phyloP scores from a whole-genome alignment of 2,888 invertebrate genomes.

The Xanthia icteritia region DNA sequence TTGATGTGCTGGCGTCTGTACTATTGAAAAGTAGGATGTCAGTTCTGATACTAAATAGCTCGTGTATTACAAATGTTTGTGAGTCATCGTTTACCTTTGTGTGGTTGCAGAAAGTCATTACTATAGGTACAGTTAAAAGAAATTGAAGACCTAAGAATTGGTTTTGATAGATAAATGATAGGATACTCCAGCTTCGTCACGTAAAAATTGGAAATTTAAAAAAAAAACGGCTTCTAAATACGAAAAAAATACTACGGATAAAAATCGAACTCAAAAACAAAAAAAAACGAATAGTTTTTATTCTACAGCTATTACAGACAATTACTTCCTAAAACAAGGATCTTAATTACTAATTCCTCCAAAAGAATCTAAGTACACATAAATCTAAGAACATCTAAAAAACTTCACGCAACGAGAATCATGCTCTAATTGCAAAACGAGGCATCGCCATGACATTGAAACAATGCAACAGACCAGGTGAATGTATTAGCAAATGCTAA shows the following conservation, averaged over 20 bases:
- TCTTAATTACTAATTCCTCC: conserved; percentile 1
- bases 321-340: conserved; percentile 17
- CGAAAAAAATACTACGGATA: not conserved
- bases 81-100: conserved; percentile 43
- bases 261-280: not conserved
- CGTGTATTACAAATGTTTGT: conserved; percentile 42
- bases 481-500: conserved; percentile 62
- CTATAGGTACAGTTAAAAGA: conserved; percentile 1
- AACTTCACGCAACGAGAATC: conserved; percentile 56
- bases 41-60: conserved; percentile 42
- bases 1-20: no score
- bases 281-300: not conserved
- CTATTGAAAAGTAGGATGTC: conserved; percentile 48
- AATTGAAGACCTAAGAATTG: not conserved
- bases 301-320: not conserved
- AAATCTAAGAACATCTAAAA: conserved; percentile 40
- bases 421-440: conserved; percentile 61
- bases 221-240: not conserved
- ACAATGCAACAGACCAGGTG: conserved; percentile 62
- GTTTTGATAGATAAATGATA: not conserved
- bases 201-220: not conserved
- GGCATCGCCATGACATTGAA: conserved; percentile 67
- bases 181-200: not conserved
- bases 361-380: conserved; percentile 34
- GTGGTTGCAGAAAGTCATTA: not conserved